Evolutionary conservation across 1,140 invertebrate genomes (phyloP).

Genomic region (Charaxes varanes): DNA sequence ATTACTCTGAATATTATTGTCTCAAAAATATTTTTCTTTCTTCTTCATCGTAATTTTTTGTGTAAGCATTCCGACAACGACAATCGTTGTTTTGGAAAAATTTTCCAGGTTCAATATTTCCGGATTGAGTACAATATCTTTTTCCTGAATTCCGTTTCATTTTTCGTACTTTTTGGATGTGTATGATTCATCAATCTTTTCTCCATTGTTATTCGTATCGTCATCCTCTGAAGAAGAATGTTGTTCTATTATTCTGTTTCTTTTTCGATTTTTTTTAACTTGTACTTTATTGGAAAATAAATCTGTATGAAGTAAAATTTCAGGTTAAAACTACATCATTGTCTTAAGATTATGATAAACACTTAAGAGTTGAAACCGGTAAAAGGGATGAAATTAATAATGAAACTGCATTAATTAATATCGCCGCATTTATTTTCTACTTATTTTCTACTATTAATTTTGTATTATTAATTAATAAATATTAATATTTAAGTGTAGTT

Average conservation of each 20-base stretch:
- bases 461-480: conserved; percentile 29
- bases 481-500: conserved; percentile 29
- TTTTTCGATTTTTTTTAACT: conserved; percentile 1
- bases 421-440: conserved; percentile 54
- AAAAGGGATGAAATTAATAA: conserved; percentile 43
- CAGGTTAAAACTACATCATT: no score
- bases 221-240: conserved; percentile 7
- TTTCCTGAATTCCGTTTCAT: conserved; percentile 5
- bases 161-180: conserved; percentile 4
- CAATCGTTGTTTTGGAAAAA: conserved; percentile 6
- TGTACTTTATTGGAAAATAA: no score
- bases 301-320: no score
- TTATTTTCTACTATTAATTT: conserved; percentile 32
- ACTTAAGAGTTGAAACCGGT: no score
- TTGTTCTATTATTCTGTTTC: conserved; percentile 5
- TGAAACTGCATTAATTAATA: conserved; percentile 23
- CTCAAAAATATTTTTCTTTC: conserved; percentile 9
- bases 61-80: conserved; percentile 10
- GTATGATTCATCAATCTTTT: conserved; percentile 7
- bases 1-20: no score
- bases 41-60: conserved; percentile 6
- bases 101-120: conserved; percentile 9
- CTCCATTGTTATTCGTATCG: conserved; percentile 5
- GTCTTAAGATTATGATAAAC: no score
- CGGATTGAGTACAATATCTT: conserved; percentile 2